Conservation (phyloP, 2,797 vertebrate species). For the Limnodromus scolopaceus region DNA sequence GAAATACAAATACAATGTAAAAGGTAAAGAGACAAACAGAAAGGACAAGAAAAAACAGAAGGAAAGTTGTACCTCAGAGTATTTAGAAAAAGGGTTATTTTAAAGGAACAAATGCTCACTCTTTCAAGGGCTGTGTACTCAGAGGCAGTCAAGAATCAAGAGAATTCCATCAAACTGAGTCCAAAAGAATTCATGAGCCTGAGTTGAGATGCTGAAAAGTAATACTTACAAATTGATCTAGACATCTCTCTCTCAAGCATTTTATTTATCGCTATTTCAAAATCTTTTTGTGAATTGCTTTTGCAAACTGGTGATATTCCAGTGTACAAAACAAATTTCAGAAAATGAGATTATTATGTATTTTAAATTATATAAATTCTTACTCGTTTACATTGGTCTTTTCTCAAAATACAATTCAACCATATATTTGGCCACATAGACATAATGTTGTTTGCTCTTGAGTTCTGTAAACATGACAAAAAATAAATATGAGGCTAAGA, state of each 20-base stretch:
- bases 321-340: background rate
- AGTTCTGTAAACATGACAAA: slow-evolving; percentile 65
- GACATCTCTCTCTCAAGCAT: background rate
- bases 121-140: background rate
- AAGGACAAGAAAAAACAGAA: background rate
- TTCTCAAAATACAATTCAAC: slow-evolving; percentile 42
- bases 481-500: slow-evolving; percentile 3
- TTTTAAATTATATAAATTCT: background rate
- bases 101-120: background rate
- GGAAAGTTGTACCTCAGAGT: background rate
- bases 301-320: background rate
- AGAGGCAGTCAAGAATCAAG: background rate
- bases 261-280: background rate
- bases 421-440: slow-evolving; percentile 39
- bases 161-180: background rate
- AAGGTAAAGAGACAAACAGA: background rate
- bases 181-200: background rate
- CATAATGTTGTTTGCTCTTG: slow-evolving; percentile 32
- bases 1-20: background rate
- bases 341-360: background rate
- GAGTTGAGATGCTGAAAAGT: background rate
- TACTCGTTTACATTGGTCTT: background rate
- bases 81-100: background rate
- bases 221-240: background rate
- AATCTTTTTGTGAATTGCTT: background rate